Evolutionary conservation across 2,113 vertebrate genomes (phyloP).

Genomic region (Bubo blakistoni): DNA sequence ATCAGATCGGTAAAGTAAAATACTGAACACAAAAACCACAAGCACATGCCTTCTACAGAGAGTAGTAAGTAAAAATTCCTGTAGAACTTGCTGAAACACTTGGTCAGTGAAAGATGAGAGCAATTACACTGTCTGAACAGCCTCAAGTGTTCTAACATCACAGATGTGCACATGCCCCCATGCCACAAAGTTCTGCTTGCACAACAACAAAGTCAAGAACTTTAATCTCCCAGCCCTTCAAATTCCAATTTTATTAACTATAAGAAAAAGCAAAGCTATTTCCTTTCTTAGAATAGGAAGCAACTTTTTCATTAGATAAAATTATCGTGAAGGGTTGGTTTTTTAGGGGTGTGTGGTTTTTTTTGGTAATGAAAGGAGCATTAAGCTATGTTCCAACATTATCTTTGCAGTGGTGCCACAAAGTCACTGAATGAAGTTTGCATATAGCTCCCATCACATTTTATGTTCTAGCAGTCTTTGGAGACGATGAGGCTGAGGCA

Average conservation of each 20-base stretch:
- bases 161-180: not conserved
- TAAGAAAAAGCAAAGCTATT: not conserved
- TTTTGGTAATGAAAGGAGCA: not conserved
- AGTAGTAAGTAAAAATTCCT: not conserved
- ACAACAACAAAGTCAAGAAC: not conserved
- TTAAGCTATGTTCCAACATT: not conserved
- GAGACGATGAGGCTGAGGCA: not conserved
- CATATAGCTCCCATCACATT: not conserved
- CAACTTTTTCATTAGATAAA: not conserved
- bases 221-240: not conserved
- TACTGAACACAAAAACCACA: not conserved
- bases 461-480: not conserved
- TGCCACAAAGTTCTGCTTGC: not conserved
- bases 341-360: rapidly evolving
- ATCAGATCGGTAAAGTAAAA: not conserved
- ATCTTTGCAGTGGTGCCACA: not conserved
- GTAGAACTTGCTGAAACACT: not conserved
- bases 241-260: not conserved
- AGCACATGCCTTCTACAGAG: not conserved
- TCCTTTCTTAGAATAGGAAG: not conserved
- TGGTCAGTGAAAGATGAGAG: not conserved
- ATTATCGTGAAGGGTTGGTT: rapidly evolving
- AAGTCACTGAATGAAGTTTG: not conserved
- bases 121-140: not conserved
- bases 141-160: not conserved